A percentile compares a stretch with the other conserved stretches of the same genome.
phyloP scores from a whole-genome alignment of 2,888 invertebrate genomes.

The Drosophila falleni region DNA sequence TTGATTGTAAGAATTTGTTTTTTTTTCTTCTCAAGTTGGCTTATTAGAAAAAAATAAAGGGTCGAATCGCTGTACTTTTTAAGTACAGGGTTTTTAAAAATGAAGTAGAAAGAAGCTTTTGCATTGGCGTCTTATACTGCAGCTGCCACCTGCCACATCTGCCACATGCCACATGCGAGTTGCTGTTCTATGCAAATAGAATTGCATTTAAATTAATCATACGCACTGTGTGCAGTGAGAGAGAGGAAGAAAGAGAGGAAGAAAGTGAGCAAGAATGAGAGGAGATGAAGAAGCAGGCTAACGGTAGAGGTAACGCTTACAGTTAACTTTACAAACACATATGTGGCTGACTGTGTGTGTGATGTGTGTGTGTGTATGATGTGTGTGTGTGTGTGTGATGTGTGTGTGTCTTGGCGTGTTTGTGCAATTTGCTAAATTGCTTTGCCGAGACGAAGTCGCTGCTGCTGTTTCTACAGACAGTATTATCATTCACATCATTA shows the following conservation, averaged over 20 bases:
- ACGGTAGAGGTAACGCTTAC: constrained; percentile 39
- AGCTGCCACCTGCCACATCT: constrained; percentile 16
- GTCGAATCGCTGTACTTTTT: no score
- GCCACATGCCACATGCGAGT: constrained; percentile 11
- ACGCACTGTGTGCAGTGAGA: constrained; percentile 61
- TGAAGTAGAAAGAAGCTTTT: not conserved
- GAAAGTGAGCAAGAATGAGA: not conserved
- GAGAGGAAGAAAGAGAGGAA: not conserved
- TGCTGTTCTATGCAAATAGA: constrained; percentile 66
- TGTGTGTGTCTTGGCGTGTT: constrained; percentile 35
- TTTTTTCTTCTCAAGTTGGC: no score
- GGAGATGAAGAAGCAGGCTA: not conserved
- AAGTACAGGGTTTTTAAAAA: no score
- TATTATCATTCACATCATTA: constrained; percentile 29
- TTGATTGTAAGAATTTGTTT: no score
- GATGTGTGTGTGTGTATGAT: constrained; percentile 9
- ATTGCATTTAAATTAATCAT: constrained; percentile 81
- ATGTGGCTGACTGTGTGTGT: constrained; percentile 2
- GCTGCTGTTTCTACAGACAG: constrained; percentile 8
- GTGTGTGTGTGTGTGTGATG: constrained; percentile 6
- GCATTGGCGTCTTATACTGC: constrained; percentile 19
- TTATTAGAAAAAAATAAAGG: no score
- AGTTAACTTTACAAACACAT: constrained; percentile 23
- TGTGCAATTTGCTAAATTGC: constrained; percentile 76
- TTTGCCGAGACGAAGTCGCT: constrained; percentile 42